Base-by-base conservation (phyloP, 1,140 invertebrate species). In the Neodiprion lecontei region DNA sequence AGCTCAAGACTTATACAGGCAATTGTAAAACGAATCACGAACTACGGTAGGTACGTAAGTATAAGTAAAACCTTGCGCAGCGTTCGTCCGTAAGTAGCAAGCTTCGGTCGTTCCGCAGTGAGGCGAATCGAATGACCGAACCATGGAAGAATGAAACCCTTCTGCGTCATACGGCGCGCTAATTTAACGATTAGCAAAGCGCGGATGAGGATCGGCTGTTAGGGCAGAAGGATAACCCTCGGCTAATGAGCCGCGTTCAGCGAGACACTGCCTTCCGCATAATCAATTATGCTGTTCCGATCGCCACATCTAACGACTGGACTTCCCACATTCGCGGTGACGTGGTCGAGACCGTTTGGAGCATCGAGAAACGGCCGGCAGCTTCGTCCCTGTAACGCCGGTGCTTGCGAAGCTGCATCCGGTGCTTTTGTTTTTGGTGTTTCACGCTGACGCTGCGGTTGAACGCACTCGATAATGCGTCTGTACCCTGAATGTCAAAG, bases 251-350 rank as follows among this genome's bases (percentile, higher is more conserved):
- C 5, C 9, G 11, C 53, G 4, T 7, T 61, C n/a, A 5, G 9
- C 53, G 53, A 61, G n/a, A 61, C 53, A 12, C 53, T 14, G n/a
- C 53, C 53, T 61, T 61, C 53, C 53, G 53, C 5, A 17, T 61
- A 61, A 61, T 61, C 11, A 61, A 61, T 61, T 61, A 61, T 40
- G 28, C 53, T 61, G 9, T 61, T 61, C 53, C 53, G 9, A 40
- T 40, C 28, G 28, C n/a, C n/a, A 12, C 53, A 61, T 61, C 53
- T 61, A 61, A 61, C 53, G 53, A 61, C 53, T 14, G 53, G 53
- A 61, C 11, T 61, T 61, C 53, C 53, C 53, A 61, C 53, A 61
- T 61, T 61, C n/a, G n/a, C 53, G 53, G 53, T 61, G 53, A 61
- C 53, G 53, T 61, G 53, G 53, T 61, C 53, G 7, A 40, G 28